A percentile compares a stretch with the other conserved stretches of the same genome.
Evolutionary conservation across 2,888 invertebrate species (phyloP).

Genomic region (Hetaerina titia): DNA sequence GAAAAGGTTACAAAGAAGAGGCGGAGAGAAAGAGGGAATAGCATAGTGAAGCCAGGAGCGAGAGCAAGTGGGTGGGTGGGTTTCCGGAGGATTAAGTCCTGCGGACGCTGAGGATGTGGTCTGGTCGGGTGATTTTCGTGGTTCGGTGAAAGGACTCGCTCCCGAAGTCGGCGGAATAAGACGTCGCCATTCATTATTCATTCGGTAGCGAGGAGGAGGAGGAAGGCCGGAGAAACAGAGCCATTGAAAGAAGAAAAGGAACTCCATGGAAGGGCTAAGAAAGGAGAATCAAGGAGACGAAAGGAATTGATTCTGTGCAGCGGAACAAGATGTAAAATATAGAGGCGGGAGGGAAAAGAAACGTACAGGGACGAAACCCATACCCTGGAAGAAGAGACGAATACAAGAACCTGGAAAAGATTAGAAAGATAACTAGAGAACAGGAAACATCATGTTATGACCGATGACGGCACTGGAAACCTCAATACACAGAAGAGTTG

Average conservation of each 20-base stretch:
- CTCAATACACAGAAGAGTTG: no score
- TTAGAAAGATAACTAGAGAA: no score
- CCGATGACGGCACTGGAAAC: no score
- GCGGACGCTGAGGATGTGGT: not conserved
- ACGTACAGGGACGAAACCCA: not conserved
- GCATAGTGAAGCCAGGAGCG: not conserved
- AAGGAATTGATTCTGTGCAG: not conserved
- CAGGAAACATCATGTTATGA: no score
- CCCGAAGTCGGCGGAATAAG: constrained; percentile 21
- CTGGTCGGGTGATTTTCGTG: not conserved
- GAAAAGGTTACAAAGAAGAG: not conserved
- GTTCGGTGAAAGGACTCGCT: constrained; percentile 22
- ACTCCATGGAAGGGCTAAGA: not conserved
- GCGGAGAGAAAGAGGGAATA: not conserved
- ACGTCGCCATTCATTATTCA: constrained; percentile 60
- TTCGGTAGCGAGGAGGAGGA: not conserved
- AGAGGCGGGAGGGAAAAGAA: not conserved
- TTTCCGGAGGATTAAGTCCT: not conserved
- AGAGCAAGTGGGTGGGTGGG: not conserved
- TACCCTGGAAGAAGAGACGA: no score
- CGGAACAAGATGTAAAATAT: not conserved
- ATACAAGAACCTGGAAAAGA: no score
- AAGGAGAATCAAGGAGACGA: not conserved
- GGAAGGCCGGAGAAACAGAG: not conserved
- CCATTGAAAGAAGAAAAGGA: not conserved